Conservation (phyloP, 1,140 invertebrate species). For the Brachionus calyciflorus region DNA sequence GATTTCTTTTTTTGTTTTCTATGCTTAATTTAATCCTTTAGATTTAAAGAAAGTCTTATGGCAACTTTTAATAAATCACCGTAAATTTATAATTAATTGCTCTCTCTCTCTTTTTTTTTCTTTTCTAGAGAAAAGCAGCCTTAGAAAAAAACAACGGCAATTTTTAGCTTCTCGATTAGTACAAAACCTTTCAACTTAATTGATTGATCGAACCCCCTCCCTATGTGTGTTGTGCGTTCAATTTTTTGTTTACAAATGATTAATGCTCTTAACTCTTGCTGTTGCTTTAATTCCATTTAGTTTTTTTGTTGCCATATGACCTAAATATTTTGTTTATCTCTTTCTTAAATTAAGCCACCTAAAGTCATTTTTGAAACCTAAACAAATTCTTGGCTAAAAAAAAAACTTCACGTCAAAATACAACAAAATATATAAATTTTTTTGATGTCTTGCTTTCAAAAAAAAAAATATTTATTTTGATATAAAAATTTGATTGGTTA, state of each 20-base stretch:
- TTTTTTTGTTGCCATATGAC: neutral
- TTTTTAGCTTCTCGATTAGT: neutral
- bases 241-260: constrained; percentile 15
- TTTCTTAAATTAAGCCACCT: constrained; percentile 3
- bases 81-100: constrained; percentile 41
- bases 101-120: neutral
- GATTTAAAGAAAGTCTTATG: constrained; percentile 5
- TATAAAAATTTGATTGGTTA: too few relatives aligned
- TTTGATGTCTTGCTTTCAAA: too few relatives aligned
- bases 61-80: constrained; percentile 41
- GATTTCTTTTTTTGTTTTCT: constrained; percentile 15
- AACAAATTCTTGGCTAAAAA: too few relatives aligned
- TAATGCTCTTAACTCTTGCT: constrained; percentile 24
- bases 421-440: neutral
- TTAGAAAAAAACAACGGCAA: neutral
- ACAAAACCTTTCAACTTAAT: constrained; percentile 33
- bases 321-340: constrained; percentile 6
- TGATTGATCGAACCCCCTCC: constrained; percentile 23
- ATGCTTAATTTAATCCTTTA: constrained; percentile 16
- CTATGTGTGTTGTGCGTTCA: neutral
- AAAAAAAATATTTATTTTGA: too few relatives aligned
- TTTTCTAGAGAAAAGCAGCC: neutral
- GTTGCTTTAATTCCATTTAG: constrained; percentile 13
- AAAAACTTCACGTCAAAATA: neutral
- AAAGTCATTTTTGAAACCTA: too few relatives aligned